Percentiles rank a stretch among this genome's conserved stretches.
These are phyloP conservation scores for Propithecus perrieri DNA, from an alignment of 2,797 vertebrate species.

Conservation along the genomic window DNA sequence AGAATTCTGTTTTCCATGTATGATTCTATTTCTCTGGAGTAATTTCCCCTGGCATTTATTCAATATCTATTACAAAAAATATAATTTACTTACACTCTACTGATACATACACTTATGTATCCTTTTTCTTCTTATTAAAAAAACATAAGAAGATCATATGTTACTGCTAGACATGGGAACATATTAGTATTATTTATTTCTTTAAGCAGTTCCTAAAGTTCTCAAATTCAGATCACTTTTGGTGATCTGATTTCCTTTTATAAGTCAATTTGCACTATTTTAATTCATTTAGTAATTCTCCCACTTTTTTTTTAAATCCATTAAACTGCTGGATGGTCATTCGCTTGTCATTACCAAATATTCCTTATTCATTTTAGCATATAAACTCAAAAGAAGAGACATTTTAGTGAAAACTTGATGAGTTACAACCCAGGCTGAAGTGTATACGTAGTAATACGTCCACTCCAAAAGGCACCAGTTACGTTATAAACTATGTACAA, in stretches of 20 bases:
- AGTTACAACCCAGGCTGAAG: background rate
- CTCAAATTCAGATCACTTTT: background rate
- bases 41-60: background rate
- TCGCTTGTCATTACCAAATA: background rate
- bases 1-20: background rate
- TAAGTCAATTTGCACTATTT: background rate
- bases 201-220: background rate
- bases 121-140: slow-evolving; percentile 3
- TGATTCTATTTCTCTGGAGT: background rate
- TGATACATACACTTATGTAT: background rate
- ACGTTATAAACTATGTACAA: background rate
- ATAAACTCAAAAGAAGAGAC: background rate
- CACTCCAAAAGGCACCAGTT: background rate
- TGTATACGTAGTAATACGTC: background rate
- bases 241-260: background rate
- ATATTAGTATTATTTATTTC: background rate
- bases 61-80: background rate
- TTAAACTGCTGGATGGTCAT: background rate
- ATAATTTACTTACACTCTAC: background rate
- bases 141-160: background rate
- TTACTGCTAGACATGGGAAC: background rate
- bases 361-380: background rate
- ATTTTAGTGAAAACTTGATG: background rate
- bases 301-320: background rate
- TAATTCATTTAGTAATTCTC: background rate